Evolutionary conservation across 2,888 invertebrate genomes (phyloP), one percentile per base, ranked within the genome.

Genomic region (Ichneumoninae sp.): DNA sequence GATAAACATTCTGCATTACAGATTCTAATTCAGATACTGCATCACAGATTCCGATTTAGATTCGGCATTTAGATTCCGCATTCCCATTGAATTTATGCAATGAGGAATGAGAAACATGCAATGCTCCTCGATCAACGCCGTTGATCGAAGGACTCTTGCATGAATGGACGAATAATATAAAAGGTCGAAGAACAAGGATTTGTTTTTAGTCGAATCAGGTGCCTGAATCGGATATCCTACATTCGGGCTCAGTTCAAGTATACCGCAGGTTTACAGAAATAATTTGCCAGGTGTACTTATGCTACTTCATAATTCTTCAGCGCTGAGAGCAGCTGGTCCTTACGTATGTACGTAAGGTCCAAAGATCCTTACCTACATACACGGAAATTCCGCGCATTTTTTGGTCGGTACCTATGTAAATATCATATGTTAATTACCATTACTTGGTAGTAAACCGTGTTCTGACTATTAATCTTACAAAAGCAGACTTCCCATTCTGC

Each of bases 341-440:
- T 19, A 19, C 19, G 22, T 22, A 22, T 22, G 22, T 13, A 4
- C 50, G 50, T n/a, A 50, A 5, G 50, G n/a, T 13, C 22, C 22
- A 22, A 22, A 22, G 22, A 22, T 22, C 30, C 30, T 30, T 30
- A 4, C 30, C 5, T 30, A 30, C 5, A 30, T 30, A 30, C 30
- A 30, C 5, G 5, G 30, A 30, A 30, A 30, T 30, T 30, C 5
- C 30, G 4, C 4, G 5, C 2, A 30, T 4, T 92, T 92, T 92
- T 92, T 91, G 92, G 91, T 91, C 91, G 91, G 92, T 91, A 91
- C 91, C 91, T 92, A 92, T 92, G 92, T 91, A 92, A 92, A 92
- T 92, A 91, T 90, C 90, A 90, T 91, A 91, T 92, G 92, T 91
- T 92, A 91, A 92, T 92, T 92, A 91, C 90, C 74, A 54, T 75